Base-by-base conservation (phyloP, 2,113 vertebrate species). In the Gnathonemus longibarbis region DNA sequence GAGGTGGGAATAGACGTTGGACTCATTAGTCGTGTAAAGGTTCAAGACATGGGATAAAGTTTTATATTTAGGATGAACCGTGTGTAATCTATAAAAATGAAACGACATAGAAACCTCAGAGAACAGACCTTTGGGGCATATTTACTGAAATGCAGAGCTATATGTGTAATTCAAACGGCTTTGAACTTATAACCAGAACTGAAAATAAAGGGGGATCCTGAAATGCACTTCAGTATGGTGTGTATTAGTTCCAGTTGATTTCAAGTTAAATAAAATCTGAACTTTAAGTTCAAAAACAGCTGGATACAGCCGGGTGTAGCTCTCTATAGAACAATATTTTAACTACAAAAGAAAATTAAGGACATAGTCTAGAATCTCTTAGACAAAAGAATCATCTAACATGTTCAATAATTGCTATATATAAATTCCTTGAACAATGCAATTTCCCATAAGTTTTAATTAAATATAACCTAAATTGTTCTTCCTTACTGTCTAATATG, bases 1-100 rank as follows among this genome's bases (percentile, higher is more conserved):
- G 93, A 91, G 92, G 91, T 48, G 94, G 89, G 95, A 93, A 53
- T 11, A 87, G 42, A 87, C 1, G n/a, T 50, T 27, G 48, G 27
- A 52, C 85, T 87, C 45, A 80, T 86, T 86, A n/a, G 42, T 87
- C 2, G 9, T 35, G 10, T 27, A 87, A 87, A 87, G 49, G n/a
- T 53, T 53, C 85, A 87, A 35, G n/a, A 35, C 45, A 15, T 46
- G 19, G 8, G 39, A 45, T 84, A 84, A 84, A 24, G 19, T 39
- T 83, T 83, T 42, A 83, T 83, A 70, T 31, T 70, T 70, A 31
- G 62, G n/a, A 70, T 4, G 27, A 70, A 80, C 35, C 13, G 74
- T 80, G 74, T 42, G 35, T 80, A 80, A 80, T 80, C 74, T 80
- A 80, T 42, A 42, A 42, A 80, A 31, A 77, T 39, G 70, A 77